Conservation (phyloP, 2,113 vertebrate genomes). For the Gallinago undulata region DNA sequence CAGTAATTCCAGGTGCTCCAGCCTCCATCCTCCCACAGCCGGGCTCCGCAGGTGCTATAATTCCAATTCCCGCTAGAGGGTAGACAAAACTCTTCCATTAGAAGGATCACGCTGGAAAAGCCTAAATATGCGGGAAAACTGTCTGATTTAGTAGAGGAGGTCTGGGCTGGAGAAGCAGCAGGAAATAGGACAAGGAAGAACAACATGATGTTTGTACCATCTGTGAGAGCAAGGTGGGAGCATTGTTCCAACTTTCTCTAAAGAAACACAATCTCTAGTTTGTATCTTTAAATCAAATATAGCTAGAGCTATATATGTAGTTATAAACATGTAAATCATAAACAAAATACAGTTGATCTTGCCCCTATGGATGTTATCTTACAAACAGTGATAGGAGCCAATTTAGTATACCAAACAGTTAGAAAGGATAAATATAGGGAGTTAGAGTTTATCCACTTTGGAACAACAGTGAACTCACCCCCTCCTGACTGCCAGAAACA, state of each 20-base stretch:
- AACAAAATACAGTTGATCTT: neutral
- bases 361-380: neutral
- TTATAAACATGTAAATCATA: neutral
- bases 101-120: neutral
- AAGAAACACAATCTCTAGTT: neutral
- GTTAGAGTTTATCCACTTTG: neutral
- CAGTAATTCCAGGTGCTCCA: neutral
- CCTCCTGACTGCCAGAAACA: neutral
- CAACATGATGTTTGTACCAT: neutral
- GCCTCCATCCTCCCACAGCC: fast-evolving
- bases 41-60: neutral
- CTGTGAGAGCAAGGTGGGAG: neutral
- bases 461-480: neutral
- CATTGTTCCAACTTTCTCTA: neutral
- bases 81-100: slow-evolving; percentile 26
- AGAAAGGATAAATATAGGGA: neutral
- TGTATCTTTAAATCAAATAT: neutral
- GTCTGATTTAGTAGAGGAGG: neutral
- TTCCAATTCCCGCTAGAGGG: slow-evolving; percentile 69
- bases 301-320: neutral
- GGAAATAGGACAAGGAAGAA: neutral
- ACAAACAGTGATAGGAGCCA: neutral
- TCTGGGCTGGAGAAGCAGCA: neutral
- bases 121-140: fast-evolving
- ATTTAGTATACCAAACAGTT: neutral